Evolutionary conservation across 2,888 invertebrate species (phyloP).

Genomic region (Schizaphis graminum): DNA sequence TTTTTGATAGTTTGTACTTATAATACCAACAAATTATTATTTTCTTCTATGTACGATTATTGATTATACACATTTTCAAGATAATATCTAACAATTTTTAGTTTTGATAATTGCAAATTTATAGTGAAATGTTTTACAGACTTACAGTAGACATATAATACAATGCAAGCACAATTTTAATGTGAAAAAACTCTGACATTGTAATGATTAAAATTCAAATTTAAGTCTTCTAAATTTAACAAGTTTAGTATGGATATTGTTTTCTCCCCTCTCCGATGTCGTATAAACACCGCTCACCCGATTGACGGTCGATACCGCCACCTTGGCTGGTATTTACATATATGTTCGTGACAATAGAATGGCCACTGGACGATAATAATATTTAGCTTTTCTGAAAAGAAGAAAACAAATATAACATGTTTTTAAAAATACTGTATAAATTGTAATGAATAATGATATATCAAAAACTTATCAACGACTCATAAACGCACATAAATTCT

Average conservation of each 20-base stretch:
- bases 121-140: not conserved
- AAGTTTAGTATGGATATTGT: constrained; percentile 49
- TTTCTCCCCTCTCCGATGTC: constrained; percentile 53
- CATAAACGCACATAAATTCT: not conserved
- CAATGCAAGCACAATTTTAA: not conserved
- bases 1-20: not conserved
- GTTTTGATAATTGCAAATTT: not conserved
- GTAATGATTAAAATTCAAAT: not conserved
- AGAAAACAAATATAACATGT: constrained; percentile 31
- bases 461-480: not conserved
- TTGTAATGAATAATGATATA: not conserved
- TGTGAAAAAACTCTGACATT: not conserved
- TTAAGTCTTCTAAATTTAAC: constrained; percentile 38
- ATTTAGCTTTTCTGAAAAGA: not conserved
- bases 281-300: constrained; percentile 62
- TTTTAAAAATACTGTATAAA: constrained; percentile 4
- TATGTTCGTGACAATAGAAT: constrained; percentile 65
- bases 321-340: constrained; percentile 64
- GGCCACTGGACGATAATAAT: constrained; percentile 60
- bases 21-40: not conserved
- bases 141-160: not conserved
- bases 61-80: constrained; percentile 1
- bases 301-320: constrained; percentile 64
- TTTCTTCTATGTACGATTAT: not conserved
- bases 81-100: not conserved